Evolutionary conservation across 2,888 invertebrate genomes (phyloP).

Genomic region (Chaetoderma sp.): DNA sequence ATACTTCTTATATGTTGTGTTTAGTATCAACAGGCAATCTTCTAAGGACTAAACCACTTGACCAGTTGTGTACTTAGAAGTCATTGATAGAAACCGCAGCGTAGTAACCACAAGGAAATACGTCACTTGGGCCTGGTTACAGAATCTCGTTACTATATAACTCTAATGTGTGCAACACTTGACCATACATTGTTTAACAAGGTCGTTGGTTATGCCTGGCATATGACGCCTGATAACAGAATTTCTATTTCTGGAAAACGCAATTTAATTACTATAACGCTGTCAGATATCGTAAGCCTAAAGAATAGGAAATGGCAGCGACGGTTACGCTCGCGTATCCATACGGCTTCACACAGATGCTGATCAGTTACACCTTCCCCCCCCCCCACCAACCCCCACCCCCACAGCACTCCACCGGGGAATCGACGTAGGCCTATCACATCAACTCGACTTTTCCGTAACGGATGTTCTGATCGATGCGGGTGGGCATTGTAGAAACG

Average conservation of each 20-base stretch:
- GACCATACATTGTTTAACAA: neutral
- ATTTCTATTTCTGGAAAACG: constrained; percentile 87
- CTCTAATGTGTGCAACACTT: constrained; percentile 16
- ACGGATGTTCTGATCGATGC: too few relatives aligned
- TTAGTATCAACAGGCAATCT: too few relatives aligned
- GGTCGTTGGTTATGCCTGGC: constrained; percentile 13
- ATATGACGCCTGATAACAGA: constrained; percentile 42
- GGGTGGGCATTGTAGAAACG: constrained; percentile 58
- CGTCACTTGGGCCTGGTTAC: constrained; percentile 74
- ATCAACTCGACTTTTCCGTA: too few relatives aligned
- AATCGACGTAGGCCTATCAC: constrained; percentile 48
- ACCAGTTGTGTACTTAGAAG: too few relatives aligned
- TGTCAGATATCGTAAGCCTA: neutral
- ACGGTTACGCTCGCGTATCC: constrained; percentile 84
- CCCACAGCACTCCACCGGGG: too few relatives aligned
- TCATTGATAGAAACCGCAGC: constrained; percentile 37
- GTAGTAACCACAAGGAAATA: constrained; percentile 40
- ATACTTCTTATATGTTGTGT: too few relatives aligned
- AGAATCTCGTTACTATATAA: constrained; percentile 77
- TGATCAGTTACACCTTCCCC: constrained; percentile 83
- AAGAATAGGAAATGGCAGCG: constrained; percentile 74
- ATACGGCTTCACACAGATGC: constrained; percentile 77
- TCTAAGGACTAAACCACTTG: too few relatives aligned
- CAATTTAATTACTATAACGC: constrained; percentile 75
- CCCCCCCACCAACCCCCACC: too few relatives aligned